Conservation (phyloP, 2,113 vertebrate species). For the Caracal caracal region DNA sequence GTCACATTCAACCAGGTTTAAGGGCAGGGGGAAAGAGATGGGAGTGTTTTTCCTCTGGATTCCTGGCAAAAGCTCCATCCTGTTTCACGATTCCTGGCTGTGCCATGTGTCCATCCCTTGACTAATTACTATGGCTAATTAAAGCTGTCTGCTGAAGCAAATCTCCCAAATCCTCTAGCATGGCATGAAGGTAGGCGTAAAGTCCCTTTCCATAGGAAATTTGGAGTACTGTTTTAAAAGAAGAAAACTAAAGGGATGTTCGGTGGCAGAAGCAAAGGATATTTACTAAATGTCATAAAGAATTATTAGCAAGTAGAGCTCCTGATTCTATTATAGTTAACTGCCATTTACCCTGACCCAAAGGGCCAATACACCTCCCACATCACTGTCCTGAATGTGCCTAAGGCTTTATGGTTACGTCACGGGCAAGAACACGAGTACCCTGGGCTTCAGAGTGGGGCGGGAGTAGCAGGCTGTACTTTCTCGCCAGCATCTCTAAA, state of each 20-base stretch:
- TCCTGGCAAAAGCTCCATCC: not conserved
- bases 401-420: not conserved
- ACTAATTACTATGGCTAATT: not conserved
- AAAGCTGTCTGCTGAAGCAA: not conserved
- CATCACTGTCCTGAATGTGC: not conserved
- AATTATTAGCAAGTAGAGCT: not conserved
- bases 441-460: too few relatives aligned
- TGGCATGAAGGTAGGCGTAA: not conserved
- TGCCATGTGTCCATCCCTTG: not conserved
- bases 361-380: not conserved
- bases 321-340: not conserved
- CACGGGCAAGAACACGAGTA: too few relatives aligned
- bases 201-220: not conserved
- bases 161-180: not conserved
- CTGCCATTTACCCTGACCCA: not conserved
- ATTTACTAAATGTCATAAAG: not conserved
- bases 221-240: not conserved
- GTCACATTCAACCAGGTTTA: not conserved
- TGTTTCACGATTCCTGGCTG: not conserved
- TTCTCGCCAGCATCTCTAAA: not conserved
- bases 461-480: accelerated
- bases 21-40: not conserved
- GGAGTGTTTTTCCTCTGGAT: not conserved
- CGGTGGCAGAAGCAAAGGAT: not conserved
- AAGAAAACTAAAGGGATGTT: not conserved